Evolutionary conservation across 2,113 vertebrate genomes (phyloP).

Genomic region (Pagrus major): DNA sequence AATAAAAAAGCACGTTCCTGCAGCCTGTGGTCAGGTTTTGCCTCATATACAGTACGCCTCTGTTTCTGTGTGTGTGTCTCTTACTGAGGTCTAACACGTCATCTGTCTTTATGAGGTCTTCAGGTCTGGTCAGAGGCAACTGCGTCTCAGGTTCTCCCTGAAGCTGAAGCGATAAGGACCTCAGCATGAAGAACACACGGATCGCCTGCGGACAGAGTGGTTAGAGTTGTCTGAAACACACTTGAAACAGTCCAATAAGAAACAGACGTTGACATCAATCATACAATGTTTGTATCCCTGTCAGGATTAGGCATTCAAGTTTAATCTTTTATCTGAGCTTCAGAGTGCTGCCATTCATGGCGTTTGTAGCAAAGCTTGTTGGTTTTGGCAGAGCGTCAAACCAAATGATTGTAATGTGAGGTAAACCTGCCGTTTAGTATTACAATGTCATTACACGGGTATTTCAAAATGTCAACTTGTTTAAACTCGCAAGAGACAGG

Average conservation of each 20-base stretch:
- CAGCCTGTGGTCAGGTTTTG: not conserved
- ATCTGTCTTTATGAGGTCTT: slow-evolving; percentile 96
- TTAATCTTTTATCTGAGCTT: not conserved
- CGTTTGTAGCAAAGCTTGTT: not conserved
- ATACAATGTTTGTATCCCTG: not conserved
- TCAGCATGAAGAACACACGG: slow-evolving; percentile 97
- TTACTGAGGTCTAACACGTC: slow-evolving; percentile 98
- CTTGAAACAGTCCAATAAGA: too few species aligned
- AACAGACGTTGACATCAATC: not conserved
- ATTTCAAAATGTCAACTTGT: not conserved
- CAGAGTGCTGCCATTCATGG: not conserved
- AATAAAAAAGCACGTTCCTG: not conserved
- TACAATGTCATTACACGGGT: not conserved
- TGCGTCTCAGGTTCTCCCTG: slow-evolving; percentile 92
- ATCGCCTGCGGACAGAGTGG: slow-evolving; percentile 87
- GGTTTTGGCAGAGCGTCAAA: not conserved
- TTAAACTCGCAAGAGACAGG: too few species aligned
- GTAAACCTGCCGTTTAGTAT: not conserved
- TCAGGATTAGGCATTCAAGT: too few species aligned
- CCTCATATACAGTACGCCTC: not conserved
- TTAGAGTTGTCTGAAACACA: too few species aligned
- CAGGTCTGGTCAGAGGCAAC: slow-evolving; percentile 93
- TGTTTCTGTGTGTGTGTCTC: slow-evolving; percentile 67
- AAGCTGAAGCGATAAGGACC: slow-evolving; percentile 92
- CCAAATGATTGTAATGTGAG: not conserved